These are phyloP conservation scores for Erythrocercus mccallii DNA, from an alignment of 2,113 vertebrate genomes.

Conservation along the genomic window DNA sequence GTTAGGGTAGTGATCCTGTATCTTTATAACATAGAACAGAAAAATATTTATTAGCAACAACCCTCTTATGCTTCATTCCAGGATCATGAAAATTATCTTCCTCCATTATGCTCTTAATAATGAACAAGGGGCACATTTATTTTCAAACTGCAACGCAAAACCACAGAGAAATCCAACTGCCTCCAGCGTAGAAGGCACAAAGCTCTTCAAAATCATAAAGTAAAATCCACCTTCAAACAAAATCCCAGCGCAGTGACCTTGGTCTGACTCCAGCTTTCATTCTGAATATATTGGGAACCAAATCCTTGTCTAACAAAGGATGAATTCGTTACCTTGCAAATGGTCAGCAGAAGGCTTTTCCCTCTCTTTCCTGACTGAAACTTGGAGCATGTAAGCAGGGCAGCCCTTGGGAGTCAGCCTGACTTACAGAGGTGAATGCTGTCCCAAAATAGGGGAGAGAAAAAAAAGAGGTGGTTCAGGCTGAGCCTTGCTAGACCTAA, in stretches of 20 bases:
- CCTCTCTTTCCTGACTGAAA: neutral
- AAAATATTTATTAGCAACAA: neutral
- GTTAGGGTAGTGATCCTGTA: neutral
- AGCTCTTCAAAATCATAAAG: conserved; percentile 6
- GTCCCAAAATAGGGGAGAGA: neutral
- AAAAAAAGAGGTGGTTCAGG: neutral
- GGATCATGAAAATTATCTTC: conserved; percentile 1
- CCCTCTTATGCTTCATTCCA: neutral
- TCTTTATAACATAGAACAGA: neutral
- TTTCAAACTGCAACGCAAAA: conserved; percentile 5
- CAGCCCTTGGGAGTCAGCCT: neutral
- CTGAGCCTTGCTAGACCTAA: neutral
- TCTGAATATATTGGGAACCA: conserved; percentile 3
- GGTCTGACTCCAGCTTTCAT: conserved; percentile 22
- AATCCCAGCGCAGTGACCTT: conserved; percentile 15
- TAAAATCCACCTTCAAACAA: conserved; percentile 48
- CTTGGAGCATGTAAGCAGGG: accelerated
- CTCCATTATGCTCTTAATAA: conserved; percentile 11
- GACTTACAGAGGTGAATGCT: neutral
- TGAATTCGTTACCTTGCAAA: neutral
- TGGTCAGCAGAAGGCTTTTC: neutral
- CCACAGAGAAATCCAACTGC: conserved; percentile 41
- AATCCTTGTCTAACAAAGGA: conserved; percentile 32
- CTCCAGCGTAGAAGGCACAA: neutral
- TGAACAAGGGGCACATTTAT: conserved; percentile 29